Evolutionary conservation across 2,113 vertebrate genomes (phyloP).

Genomic region (Falcunculus frontatus): DNA sequence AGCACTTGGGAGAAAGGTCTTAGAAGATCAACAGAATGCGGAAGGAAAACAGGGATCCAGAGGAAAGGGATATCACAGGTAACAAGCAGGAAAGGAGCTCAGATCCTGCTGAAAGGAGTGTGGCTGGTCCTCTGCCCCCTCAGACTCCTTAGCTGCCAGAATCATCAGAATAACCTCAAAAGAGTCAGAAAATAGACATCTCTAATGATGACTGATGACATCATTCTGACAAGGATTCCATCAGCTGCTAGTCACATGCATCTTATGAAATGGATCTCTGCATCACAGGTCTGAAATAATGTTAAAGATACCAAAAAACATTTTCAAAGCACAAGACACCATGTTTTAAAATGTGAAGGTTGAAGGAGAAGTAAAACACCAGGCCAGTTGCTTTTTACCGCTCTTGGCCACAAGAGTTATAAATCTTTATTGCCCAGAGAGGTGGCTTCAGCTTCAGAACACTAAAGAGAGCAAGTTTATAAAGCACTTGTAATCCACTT

Average conservation of each 20-base stretch:
- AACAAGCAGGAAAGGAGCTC: background rate
- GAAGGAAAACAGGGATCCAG: background rate
- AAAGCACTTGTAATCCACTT: background rate
- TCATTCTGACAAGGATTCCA: background rate
- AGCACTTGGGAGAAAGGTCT: background rate
- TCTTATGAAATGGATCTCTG: background rate
- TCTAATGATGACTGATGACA: background rate
- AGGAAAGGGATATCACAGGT: background rate
- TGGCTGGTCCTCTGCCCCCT: background rate
- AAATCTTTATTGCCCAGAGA: background rate
- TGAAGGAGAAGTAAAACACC: background rate
- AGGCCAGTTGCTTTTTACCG: background rate
- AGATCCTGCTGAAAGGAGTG: background rate
- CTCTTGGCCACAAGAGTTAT: background rate
- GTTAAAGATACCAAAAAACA: background rate
- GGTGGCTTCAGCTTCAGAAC: background rate
- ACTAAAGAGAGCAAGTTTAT: background rate
- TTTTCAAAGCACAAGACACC: background rate
- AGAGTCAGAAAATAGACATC: background rate
- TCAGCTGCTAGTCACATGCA: background rate
- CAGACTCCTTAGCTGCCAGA: background rate
- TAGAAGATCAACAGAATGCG: background rate
- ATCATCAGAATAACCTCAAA: background rate
- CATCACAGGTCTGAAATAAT: background rate
- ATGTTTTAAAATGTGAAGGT: background rate